Conservation (phyloP, 2,888 invertebrate genomes). For the Aspidiotus rigidus region DNA sequence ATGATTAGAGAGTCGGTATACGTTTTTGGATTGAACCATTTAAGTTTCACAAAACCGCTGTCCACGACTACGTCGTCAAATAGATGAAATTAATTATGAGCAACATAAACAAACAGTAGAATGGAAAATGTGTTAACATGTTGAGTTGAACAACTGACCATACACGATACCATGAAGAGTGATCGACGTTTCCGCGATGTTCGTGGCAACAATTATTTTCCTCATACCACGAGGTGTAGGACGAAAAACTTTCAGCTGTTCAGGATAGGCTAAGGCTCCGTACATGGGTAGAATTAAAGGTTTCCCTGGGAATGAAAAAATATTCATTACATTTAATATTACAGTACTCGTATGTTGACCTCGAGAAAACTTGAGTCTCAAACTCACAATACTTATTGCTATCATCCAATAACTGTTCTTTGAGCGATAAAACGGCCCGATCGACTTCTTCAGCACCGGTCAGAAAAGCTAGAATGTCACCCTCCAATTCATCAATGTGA, state of each 20-base stretch:
- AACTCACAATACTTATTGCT: conserved; percentile 17
- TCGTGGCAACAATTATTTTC: conserved; percentile 88
- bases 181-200: conserved; percentile 93
- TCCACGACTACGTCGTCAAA: conserved; percentile 63
- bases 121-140: background rate
- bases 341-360: too few species aligned
- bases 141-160: conserved; percentile 50
- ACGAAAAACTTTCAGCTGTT: conserved; percentile 80
- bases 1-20: conserved; percentile 76
- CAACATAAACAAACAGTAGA: background rate
- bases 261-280: conserved; percentile 73
- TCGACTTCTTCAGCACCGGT: conserved; percentile 93
- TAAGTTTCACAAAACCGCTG: conserved; percentile 89
- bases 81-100: background rate
- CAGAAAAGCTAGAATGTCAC: conserved; percentile 85
- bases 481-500: conserved; percentile 68
- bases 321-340: too few species aligned
- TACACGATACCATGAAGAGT: conserved; percentile 89
- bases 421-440: conserved; percentile 57
- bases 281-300: conserved; percentile 60
- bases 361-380: background rate
- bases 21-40: conserved; percentile 75
- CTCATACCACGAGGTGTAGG: conserved; percentile 60
- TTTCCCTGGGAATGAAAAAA: conserved; percentile 10
- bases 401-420: conserved; percentile 47